Conservation (phyloP, 2,113 vertebrate genomes). For the Lepus americanus region DNA sequence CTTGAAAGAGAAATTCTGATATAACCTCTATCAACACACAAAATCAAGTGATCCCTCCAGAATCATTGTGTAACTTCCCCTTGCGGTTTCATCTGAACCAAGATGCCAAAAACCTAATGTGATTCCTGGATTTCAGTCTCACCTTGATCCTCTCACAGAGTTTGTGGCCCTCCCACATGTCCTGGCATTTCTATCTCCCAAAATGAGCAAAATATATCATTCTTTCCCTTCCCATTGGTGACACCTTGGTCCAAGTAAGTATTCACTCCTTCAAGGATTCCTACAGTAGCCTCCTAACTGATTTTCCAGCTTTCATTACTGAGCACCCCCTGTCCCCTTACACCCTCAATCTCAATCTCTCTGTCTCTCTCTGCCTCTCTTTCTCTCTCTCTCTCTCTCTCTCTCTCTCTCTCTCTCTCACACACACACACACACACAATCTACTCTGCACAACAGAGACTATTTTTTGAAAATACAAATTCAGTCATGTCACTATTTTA, state of each 20-base stretch:
- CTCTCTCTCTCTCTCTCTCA: no score
- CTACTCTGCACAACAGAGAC: neutral
- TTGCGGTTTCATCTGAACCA: neutral
- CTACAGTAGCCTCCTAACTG: neutral
- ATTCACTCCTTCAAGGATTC: neutral
- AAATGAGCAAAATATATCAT: neutral
- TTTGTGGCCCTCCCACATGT: neutral
- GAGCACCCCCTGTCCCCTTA: neutral
- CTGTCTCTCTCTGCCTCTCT: no score
- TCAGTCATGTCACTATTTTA: neutral
- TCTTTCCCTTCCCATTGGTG: neutral
- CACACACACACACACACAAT: neutral
- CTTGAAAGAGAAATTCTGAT: neutral
- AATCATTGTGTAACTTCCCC: neutral
- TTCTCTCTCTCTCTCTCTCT: no score
- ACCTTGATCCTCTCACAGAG: neutral
- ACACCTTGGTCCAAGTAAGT: neutral
- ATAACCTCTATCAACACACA: neutral
- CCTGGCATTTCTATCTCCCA: neutral
- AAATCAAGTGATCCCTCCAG: neutral
- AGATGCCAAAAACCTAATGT: neutral
- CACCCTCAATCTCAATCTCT: neutral
- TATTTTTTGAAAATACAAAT: neutral
- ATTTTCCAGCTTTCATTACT: neutral
- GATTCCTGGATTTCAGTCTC: neutral